Evolutionary conservation across 2,113 vertebrate species (phyloP).

Genomic region (Suncus etruscus): DNA sequence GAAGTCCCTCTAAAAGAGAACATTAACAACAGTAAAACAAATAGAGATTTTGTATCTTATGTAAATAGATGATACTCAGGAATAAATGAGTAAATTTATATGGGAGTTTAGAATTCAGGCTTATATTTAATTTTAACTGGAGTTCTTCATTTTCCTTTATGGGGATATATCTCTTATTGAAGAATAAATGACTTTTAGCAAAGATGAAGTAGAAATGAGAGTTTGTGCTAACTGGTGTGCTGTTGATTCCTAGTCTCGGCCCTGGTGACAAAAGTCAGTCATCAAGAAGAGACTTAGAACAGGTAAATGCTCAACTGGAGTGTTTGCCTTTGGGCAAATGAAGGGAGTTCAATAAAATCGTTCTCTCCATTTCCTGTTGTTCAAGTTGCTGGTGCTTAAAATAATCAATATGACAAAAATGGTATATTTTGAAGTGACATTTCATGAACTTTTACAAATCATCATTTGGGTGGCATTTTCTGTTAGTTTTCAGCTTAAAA

Average conservation of each 20-base stretch:
- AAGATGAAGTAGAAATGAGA: neutral
- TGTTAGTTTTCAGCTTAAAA: constrained; percentile 21
- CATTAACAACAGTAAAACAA: neutral
- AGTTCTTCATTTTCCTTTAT: neutral
- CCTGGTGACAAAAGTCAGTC: neutral
- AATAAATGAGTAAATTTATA: neutral
- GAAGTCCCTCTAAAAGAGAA: neutral
- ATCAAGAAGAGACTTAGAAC: neutral
- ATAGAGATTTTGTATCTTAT: neutral
- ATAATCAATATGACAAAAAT: neutral
- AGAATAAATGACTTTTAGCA: neutral
- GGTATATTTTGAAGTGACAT: neutral
- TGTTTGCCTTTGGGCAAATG: neutral
- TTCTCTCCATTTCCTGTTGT: neutral
- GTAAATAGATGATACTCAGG: neutral
- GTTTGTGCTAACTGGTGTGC: too few species aligned
- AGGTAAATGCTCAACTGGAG: neutral
- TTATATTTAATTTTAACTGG: neutral
- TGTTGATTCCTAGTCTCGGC: neutral
- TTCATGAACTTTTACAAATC: neutral
- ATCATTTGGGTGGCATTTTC: neutral
- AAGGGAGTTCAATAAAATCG: neutral
- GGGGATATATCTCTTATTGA: neutral
- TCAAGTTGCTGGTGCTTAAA: neutral
- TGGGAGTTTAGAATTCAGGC: neutral